Base-by-base conservation (phyloP, 2,888 invertebrate genomes). In the Harpalus rufipes region DNA sequence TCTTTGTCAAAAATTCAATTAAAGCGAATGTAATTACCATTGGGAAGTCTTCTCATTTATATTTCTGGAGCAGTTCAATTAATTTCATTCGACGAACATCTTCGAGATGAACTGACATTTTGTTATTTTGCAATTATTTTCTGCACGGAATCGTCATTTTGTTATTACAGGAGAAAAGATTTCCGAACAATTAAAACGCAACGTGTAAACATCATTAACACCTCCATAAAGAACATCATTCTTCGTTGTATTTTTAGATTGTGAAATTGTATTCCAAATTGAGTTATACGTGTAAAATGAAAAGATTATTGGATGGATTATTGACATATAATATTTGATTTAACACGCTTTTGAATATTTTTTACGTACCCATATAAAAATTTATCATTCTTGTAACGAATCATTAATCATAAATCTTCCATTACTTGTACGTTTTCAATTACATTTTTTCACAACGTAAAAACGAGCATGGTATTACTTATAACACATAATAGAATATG, bases 71-170 rank as follows among this genome's bases (percentile, higher is more conserved):
- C 68, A 68, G 41, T n/a, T 32, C 32, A 68, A 74, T 74, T 74
- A 74, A 74, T 74, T 74, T 18, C 16, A 21, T 25, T 12, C 12
- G 44, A 2, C 2, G 12, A 51, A 8, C 44, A 51, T 51, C 44
- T 82, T 72, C 21, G 7, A 63, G 32, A 7, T 39, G 21, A n/a
- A 41, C 44, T 83, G 76, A 61, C 83, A 83, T 83, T 83, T 83
- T 83, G 18, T 39, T 74, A 83, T 83, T 83, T 83, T 61, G 74
- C 61, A 83, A 83, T 41, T 59, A 59, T 21, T 32, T 58, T 76
- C 59, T 58, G 83, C 83, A 83, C 83, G 83, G 41, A 83, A 41
- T 83, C 83, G 83, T 61, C 76, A 83, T 83, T 83, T 83, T 74
- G 72, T 82, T 72, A 80, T 21, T n/a, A 44, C 21, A 18, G 18